Percentiles rank a stretch among this genome's conserved stretches.
These are phyloP conservation scores for Therioaphis trifolii DNA, from an alignment of 2,888 invertebrate genomes.

Conservation along the genomic window DNA sequence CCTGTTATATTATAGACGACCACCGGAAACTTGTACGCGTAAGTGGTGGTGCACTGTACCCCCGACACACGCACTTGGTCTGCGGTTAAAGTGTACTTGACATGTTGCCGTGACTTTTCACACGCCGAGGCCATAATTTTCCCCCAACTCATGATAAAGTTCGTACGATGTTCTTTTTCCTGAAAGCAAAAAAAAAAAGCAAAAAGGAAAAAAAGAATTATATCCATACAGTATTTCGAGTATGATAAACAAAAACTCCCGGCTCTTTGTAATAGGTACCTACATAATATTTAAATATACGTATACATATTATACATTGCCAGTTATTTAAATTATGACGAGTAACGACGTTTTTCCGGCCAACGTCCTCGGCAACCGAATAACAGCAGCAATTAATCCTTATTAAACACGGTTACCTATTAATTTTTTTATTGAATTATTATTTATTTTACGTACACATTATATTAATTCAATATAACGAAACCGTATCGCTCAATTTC, in stretches of 20 bases:
- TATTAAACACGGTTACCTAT: slow-evolving; percentile 18
- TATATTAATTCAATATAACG: slow-evolving; percentile 9
- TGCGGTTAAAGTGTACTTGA: neutral
- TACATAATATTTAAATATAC: neutral
- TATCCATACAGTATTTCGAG: neutral
- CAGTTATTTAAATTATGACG: neutral
- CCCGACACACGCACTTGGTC: neutral
- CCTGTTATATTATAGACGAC: no score
- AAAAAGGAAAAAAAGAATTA: neutral
- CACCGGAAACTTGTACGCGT: neutral
- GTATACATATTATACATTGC: neutral
- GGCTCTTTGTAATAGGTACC: neutral
- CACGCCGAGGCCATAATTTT: slow-evolving; percentile 6
- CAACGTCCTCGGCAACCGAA: neutral
- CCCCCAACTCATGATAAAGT: neutral
- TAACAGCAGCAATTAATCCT: slow-evolving; percentile 15
- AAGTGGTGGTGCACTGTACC: no score
- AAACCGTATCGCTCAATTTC: neutral
- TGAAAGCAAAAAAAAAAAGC: neutral
- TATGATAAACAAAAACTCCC: slow-evolving; percentile 22
- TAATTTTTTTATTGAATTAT: slow-evolving; percentile 8
- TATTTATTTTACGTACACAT: neutral
- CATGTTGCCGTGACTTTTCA: slow-evolving; percentile 8
- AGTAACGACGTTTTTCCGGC: slow-evolving; percentile 44
- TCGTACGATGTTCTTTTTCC: neutral